These are phyloP conservation scores for Myathropa florea DNA, from an alignment of 2,888 invertebrate genomes.

Conservation along the genomic window DNA sequence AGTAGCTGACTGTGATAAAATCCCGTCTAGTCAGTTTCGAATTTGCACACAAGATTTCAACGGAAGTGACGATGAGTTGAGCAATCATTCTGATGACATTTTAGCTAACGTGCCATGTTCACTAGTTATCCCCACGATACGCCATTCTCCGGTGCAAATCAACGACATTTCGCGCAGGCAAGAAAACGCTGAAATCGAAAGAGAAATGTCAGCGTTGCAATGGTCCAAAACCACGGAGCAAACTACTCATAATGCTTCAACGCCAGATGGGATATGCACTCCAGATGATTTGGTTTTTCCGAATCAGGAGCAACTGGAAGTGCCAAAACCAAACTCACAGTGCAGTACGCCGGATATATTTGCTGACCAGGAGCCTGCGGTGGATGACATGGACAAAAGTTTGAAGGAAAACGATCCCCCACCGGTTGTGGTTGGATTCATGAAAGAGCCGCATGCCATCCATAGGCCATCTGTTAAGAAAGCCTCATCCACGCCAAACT, in stretches of 20 bases:
- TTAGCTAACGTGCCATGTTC: conserved; percentile 50
- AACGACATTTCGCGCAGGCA: neutral
- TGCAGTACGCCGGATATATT: conserved; percentile 31
- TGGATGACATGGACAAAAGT: neutral
- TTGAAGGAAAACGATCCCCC: neutral
- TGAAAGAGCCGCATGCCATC: neutral
- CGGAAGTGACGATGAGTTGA: conserved; percentile 56
- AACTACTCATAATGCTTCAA: neutral
- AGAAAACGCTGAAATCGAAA: conserved; percentile 2
- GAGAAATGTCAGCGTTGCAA: conserved; percentile 35
- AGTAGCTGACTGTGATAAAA: conserved; percentile 19
- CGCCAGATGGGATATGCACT: neutral
- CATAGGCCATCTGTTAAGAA: neutral
- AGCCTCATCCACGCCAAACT: neutral
- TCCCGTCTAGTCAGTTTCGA: conserved; percentile 71
- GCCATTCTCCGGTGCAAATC: conserved; percentile 13
- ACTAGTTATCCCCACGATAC: conserved; percentile 30
- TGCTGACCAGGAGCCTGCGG: neutral
- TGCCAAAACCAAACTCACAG: neutral
- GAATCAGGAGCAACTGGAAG: neutral
- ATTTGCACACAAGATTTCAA: conserved; percentile 75
- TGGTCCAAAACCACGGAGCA: conserved; percentile 23
- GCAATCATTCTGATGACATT: conserved; percentile 58
- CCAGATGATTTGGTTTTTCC: conserved; percentile 2
- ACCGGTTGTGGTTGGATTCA: neutral